Evolutionary conservation across 2,113 vertebrate species (phyloP).

Genomic region (Ageneiosus marmoratus): DNA sequence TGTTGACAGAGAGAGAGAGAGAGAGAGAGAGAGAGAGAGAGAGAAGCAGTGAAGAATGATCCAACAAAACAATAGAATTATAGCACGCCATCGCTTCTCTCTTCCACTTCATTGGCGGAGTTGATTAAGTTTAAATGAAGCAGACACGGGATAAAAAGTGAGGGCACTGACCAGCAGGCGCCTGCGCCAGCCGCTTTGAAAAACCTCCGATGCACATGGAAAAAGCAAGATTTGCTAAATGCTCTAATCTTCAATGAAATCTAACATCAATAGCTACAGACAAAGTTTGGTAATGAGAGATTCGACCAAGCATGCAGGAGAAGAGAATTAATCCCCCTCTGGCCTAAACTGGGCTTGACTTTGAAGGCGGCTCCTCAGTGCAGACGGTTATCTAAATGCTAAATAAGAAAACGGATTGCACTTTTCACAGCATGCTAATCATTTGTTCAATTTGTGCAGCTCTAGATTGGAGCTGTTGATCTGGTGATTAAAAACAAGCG

Average conservation of each 20-base stretch:
- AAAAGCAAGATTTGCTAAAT: slow-evolving; percentile 99
- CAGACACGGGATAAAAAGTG: slow-evolving; percentile 98
- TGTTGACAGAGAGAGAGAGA: slow-evolving; percentile 84
- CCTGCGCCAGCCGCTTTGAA: slow-evolving; percentile 82
- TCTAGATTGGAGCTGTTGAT: slow-evolving; percentile 87
- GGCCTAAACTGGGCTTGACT: slow-evolving; percentile 99
- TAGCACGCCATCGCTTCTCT: slow-evolving; percentile 89
- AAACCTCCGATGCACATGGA: slow-evolving; percentile 89
- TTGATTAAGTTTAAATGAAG: slow-evolving; percentile 99
- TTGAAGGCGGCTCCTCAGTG: slow-evolving; percentile 97
- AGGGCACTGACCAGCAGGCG: slow-evolving; percentile 96
- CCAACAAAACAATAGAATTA: slow-evolving; percentile 94
- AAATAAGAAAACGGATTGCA: slow-evolving; percentile 99
- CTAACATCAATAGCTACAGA: slow-evolving; percentile 97
- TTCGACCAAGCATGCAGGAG: slow-evolving; percentile 98
- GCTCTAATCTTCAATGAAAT: slow-evolving; percentile 99
- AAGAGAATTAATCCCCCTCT: slow-evolving; percentile 98
- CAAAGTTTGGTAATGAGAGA: slow-evolving; percentile 99
- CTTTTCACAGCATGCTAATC: slow-evolving; percentile 99
- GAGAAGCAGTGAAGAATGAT: slow-evolving; percentile 84
- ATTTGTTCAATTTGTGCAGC: slow-evolving; percentile 94
- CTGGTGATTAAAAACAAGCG: slow-evolving; percentile 89
- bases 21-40: slow-evolving; percentile 85
- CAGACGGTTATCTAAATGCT: slow-evolving; percentile 99
- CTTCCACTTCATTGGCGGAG: slow-evolving; percentile 99